These are phyloP conservation scores for Platyrinchus mystaceus DNA, from an alignment of 2,797 vertebrate genomes.

Conservation along the genomic window DNA sequence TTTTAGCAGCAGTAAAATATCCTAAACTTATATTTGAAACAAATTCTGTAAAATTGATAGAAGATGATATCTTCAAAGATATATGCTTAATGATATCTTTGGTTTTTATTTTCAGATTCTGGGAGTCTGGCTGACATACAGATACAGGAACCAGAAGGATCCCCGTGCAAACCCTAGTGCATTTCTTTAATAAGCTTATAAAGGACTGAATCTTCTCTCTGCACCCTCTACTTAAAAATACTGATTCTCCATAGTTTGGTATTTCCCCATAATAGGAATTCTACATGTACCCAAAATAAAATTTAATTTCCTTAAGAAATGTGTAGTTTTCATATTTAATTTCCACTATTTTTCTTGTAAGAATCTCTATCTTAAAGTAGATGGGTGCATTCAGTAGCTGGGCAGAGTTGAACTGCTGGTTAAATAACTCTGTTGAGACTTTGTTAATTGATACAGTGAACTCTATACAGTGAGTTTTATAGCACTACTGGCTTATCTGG, in stretches of 20 bases:
- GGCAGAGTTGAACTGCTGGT: neutral
- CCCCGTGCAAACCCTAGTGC: constrained; percentile 94
- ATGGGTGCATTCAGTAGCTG: constrained; percentile 37
- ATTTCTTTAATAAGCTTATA: constrained; percentile 83
- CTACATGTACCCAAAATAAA: neutral
- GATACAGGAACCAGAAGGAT: constrained; percentile 96
- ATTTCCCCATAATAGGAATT: constrained; percentile 12
- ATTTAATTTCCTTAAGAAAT: neutral
- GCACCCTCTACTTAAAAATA: constrained; percentile 55
- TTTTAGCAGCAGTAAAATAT: neutral
- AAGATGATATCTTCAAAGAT: no score
- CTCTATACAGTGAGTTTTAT: constrained; percentile 7
- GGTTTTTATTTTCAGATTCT: constrained; percentile 81
- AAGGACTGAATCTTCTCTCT: constrained; percentile 36
- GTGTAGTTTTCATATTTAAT: constrained; percentile 22
- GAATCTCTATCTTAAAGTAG: constrained; percentile 46
- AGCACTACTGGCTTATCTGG: constrained; percentile 54
- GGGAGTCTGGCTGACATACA: constrained; percentile 93
- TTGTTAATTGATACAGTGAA: constrained; percentile 16
- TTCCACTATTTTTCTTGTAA: neutral
- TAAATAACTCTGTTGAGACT: constrained; percentile 5
- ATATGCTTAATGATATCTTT: neutral
- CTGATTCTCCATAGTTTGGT: constrained; percentile 50
- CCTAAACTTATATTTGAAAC: neutral
- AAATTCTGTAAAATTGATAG: neutral